Evolutionary conservation across 2,888 invertebrate species (phyloP).

Genomic region (Papilio elwesi): DNA sequence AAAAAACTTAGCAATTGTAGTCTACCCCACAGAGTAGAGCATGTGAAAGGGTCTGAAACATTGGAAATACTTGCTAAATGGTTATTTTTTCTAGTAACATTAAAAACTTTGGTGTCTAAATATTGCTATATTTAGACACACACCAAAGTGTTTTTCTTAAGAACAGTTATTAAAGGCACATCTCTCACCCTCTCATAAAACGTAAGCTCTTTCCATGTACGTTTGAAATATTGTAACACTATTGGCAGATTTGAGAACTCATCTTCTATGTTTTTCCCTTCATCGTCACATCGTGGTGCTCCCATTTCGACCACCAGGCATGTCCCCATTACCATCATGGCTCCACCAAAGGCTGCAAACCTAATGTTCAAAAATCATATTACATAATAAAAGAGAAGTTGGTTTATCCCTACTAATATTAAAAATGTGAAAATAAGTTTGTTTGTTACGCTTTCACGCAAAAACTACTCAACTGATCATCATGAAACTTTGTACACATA

Average conservation of each 20-base stretch:
- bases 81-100: too few relatives aligned
- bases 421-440: too few relatives aligned
- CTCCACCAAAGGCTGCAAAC: conserved; percentile 85
- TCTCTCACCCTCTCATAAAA: conserved; percentile 86
- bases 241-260: conserved; percentile 88
- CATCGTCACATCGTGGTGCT: conserved; percentile 88
- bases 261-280: conserved; percentile 89
- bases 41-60: too few relatives aligned
- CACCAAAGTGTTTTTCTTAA: background rate
- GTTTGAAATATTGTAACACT: conserved; percentile 88
- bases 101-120: too few relatives aligned
- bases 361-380: conserved; percentile 53
- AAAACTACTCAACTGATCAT: too few relatives aligned
- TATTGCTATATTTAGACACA: too few relatives aligned
- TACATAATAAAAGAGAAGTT: background rate
- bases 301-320: conserved; percentile 89
- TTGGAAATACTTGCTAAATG: too few relatives aligned
- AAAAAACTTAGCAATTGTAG: too few relatives aligned
- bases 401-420: too few relatives aligned
- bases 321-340: conserved; percentile 83
- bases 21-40: too few relatives aligned
- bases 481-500: too few relatives aligned
- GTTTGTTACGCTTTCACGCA: too few relatives aligned
- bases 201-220: conserved; percentile 88
- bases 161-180: background rate